These are phyloP conservation scores for Gonocerus acuteangulatus DNA, from an alignment of 2,888 invertebrate genomes.

Conservation along the genomic window DNA sequence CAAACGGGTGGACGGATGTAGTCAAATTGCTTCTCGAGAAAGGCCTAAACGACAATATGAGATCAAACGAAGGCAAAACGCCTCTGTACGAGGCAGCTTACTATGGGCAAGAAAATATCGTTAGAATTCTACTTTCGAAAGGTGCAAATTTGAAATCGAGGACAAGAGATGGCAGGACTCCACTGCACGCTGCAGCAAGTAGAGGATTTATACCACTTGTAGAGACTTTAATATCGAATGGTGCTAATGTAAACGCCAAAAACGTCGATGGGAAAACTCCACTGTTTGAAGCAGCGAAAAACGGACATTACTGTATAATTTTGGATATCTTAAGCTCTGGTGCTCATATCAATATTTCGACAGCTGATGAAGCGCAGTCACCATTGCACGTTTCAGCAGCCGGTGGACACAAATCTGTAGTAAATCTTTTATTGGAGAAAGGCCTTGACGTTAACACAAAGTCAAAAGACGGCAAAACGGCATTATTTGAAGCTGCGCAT, in stretches of 20 bases:
- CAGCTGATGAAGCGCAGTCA: neutral
- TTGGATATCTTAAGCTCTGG: neutral
- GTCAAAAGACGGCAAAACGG: neutral
- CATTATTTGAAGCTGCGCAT: slow-evolving; percentile 1
- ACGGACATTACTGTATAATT: neutral
- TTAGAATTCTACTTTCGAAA: neutral
- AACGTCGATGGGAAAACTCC: neutral
- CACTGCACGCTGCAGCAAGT: neutral
- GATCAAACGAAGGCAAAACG: neutral
- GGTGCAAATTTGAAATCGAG: neutral
- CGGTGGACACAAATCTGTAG: neutral
- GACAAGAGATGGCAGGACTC: neutral
- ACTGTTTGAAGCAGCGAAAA: neutral
- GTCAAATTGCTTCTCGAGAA: neutral
- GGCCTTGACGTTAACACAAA: neutral
- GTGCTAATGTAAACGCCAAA: neutral
- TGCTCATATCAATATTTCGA: neutral
- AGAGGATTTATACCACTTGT: neutral
- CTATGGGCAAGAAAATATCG: neutral
- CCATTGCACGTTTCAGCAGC: neutral
- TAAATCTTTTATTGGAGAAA: neutral
- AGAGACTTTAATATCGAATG: neutral
- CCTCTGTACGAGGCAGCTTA: neutral
- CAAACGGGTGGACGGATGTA: neutral
- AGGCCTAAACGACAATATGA: neutral